phyloP scores from a whole-genome alignment of 2,797 vertebrate species.

The Fistularia tabacaria region DNA sequence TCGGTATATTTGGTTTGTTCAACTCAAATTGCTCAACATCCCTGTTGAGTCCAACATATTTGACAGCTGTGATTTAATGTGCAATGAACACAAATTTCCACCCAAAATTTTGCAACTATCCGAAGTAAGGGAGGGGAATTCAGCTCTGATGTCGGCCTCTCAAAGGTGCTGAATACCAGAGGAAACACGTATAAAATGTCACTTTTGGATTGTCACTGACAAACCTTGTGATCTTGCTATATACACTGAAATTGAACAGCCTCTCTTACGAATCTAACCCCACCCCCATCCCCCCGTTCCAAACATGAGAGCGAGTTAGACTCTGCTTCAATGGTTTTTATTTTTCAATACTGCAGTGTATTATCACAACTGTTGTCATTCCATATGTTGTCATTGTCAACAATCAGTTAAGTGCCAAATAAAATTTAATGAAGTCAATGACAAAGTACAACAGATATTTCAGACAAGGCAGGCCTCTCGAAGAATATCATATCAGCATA shows the following conservation, averaged over 20 bases:
- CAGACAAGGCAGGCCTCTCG: constrained; percentile 19
- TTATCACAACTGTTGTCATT: constrained; percentile 57
- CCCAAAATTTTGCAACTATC: constrained; percentile 42
- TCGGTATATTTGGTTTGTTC: constrained; percentile 17
- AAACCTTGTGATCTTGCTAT: too few relatives aligned
- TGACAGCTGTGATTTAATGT: constrained; percentile 33
- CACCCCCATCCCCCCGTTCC: constrained; percentile 2
- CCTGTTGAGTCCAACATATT: constrained; percentile 25
- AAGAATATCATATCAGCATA: constrained; percentile 27
- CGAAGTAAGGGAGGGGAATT: constrained; percentile 13
- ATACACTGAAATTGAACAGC: too few relatives aligned
- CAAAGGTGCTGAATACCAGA: constrained; percentile 8
- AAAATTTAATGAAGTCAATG: constrained; percentile 63
- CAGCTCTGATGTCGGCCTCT: constrained; percentile 25
- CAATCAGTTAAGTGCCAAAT: constrained; percentile 77
- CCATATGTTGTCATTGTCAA: constrained; percentile 58
- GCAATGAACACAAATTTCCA: constrained; percentile 5
- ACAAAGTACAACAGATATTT: constrained; percentile 33
- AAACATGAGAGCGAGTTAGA: constrained; percentile 37
- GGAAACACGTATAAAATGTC: too few relatives aligned
- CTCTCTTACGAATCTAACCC: too few relatives aligned
- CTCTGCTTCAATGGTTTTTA: constrained; percentile 76
- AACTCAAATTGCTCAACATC: constrained; percentile 47
- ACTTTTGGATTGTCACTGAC: too few relatives aligned
- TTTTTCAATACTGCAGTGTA: constrained; percentile 71